Base-by-base conservation (phyloP, 2,888 invertebrate species). In the Mythimna loreyi region DNA sequence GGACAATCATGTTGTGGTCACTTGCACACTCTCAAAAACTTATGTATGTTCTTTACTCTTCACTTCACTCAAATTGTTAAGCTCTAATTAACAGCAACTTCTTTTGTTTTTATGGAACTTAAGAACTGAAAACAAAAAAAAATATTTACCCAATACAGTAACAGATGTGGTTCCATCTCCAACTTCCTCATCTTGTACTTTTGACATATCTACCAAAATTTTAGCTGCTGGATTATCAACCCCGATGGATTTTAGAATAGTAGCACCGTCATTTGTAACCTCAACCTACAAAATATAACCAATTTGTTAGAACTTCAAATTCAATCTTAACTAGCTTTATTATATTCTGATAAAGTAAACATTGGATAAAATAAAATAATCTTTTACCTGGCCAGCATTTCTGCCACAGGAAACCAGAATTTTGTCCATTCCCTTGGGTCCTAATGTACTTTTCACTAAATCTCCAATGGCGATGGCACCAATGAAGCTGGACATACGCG, bases 111-210 rank as follows among this genome's bases (percentile, higher is more conserved):
- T 0, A 16, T 1, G 1, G 0, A 11, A 57, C 45, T 1, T 23
- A 5, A n/a, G n/a, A n/a, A n/a, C n/a, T n/a, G n/a, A 36, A 40
- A 9, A 11, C 36, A 62, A 59, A 50, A n/a, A 28, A 13, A 45
- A 60, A 47, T 60, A 86, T 90, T 82, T 92, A 97, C 97, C 97
- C 78, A 97, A 94, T 52, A 99, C 99, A 64, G 99, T 99, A 0
- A 99, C 99, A 0, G 99, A 99, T 50, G 99, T 99, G n/a, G 99
- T 99, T 19, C 99, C 99, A 97, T 99, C 99, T 55, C 99, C 99
- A 71, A 99, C 99, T 96, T 99, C 99, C 91, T 99, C 99, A 95
- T 99, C 99, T 92, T 99, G 99, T 4, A 99, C 99, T 93, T 98
- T 98, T 19, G 99, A 98, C 97, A 99, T 99, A 84, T 99, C 99